phyloP scores from a whole-genome alignment of 2,888 invertebrate species.

The Lydus trimaculatus region DNA sequence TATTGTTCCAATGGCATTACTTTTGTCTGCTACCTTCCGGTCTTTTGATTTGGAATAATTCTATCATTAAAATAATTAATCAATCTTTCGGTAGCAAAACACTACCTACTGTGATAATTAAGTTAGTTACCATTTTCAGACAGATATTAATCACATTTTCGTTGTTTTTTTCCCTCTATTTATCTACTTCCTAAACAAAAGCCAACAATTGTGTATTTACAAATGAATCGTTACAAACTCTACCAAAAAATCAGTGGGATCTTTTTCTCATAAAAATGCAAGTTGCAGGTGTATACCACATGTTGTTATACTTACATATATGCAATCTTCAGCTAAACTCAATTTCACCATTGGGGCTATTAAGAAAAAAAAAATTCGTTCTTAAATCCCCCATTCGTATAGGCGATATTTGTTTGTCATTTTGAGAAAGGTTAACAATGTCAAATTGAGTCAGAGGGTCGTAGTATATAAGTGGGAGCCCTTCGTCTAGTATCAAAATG shows the following conservation, averaged over 20 bases:
- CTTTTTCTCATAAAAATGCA: conserved; percentile 14
- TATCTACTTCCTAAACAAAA: conserved; percentile 20
- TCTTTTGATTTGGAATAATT: conserved; percentile 28
- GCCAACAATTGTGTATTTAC: conserved; percentile 22
- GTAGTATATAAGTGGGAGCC: conserved; percentile 38
- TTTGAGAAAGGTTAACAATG: conserved; percentile 52
- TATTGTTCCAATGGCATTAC: conserved; percentile 2
- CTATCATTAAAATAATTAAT: conserved; percentile 42
- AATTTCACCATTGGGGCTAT: conserved; percentile 48
- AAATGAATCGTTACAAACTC: background rate
- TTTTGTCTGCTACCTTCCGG: conserved; percentile 25
- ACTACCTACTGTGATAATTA: conserved; percentile 47
- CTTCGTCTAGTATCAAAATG: conserved; percentile 52
- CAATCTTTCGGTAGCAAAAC: conserved; percentile 47
- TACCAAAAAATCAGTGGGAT: conserved; percentile 3
- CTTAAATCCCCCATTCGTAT: conserved; percentile 35
- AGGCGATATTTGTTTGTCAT: conserved; percentile 35
- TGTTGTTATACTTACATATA: conserved; percentile 51
- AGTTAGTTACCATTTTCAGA: conserved; percentile 34
- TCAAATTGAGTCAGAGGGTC: conserved; percentile 53
- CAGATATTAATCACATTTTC: conserved; percentile 32
- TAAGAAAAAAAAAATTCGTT: conserved; percentile 37
- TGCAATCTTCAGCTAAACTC: conserved; percentile 47
- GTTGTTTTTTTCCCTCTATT: conserved; percentile 18
- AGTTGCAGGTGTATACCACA: conserved; percentile 40